A percentile compares a stretch with the other conserved stretches of the same genome.
Evolutionary conservation across 2,113 vertebrate genomes (phyloP).

Genomic region (Tyrannus savana): DNA sequence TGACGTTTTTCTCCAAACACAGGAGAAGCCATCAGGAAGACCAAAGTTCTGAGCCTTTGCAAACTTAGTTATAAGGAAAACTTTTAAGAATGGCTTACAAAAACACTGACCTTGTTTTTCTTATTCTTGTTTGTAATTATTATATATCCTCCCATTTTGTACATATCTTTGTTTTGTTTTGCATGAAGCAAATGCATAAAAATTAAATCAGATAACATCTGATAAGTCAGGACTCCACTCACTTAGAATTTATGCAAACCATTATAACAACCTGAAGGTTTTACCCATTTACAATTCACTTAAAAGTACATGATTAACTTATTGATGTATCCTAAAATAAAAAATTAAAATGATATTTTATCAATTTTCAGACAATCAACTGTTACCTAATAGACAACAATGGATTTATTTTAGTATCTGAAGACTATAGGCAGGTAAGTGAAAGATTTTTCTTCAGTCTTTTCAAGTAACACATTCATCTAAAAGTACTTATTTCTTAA

Average conservation of each 20-base stretch:
- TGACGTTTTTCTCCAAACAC: slow-evolving; percentile 56
- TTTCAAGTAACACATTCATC: neutral
- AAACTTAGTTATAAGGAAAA: slow-evolving; percentile 2
- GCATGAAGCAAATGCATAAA: neutral
- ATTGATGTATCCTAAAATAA: neutral
- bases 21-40: neutral
- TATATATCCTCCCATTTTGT: neutral
- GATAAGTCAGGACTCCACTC: neutral
- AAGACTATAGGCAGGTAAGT: slow-evolving; percentile 90
- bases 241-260: neutral
- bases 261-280: neutral
- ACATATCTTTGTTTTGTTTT: neutral
- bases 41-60: neutral
- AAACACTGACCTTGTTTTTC: neutral
- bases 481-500: neutral
- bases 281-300: neutral
- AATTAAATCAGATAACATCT: neutral
- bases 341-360: neutral
- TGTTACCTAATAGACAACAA: slow-evolving; percentile 99
- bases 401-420: slow-evolving; percentile 94
- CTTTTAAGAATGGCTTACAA: neutral
- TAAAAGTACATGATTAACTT: neutral
- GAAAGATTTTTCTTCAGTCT: neutral
- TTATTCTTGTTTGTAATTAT: neutral
- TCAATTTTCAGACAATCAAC: slow-evolving; percentile 86